phyloP scores from a whole-genome alignment of 2,888 invertebrate genomes.

The Apocheima hispidaria region DNA sequence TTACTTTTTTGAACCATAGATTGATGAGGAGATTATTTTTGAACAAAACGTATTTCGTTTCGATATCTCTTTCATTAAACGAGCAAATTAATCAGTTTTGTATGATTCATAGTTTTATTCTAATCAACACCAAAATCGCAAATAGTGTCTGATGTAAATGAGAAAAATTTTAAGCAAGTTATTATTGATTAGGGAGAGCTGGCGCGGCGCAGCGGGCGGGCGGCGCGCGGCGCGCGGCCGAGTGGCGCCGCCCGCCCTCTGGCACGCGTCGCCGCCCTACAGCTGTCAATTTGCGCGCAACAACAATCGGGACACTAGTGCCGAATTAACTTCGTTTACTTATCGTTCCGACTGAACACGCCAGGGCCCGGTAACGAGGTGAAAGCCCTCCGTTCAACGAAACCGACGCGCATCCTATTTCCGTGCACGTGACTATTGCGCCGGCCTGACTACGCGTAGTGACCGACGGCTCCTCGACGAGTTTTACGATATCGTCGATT shows the following conservation, averaged over 20 bases:
- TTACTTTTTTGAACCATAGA: too few species aligned
- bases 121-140: conserved; percentile 8
- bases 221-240: conserved; percentile 44
- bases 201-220: conserved; percentile 48
- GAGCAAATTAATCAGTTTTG: neutral
- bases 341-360: conserved; percentile 60
- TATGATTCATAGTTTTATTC: neutral
- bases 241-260: conserved; percentile 53
- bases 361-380: conserved; percentile 59
- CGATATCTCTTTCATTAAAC: too few species aligned
- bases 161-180: conserved; percentile 22
- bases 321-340: conserved; percentile 79
- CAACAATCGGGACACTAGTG: conserved; percentile 65
- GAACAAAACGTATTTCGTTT: too few species aligned
- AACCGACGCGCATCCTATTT: conserved; percentile 27
- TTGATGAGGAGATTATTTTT: too few species aligned
- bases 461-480: conserved; percentile 17
- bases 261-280: conserved; percentile 47
- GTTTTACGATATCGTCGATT: conserved; percentile 35
- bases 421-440: conserved; percentile 15
- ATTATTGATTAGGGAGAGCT: conserved; percentile 37
- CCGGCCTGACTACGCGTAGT: conserved; percentile 19
- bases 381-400: conserved; percentile 37
- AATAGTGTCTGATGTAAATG: conserved; percentile 40
- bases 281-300: conserved; percentile 56